Percentiles rank a stretch among this genome's conserved stretches.
phyloP scores from a whole-genome alignment of 1,140 invertebrate genomes.

The Zaprionus gabonicus region DNA sequence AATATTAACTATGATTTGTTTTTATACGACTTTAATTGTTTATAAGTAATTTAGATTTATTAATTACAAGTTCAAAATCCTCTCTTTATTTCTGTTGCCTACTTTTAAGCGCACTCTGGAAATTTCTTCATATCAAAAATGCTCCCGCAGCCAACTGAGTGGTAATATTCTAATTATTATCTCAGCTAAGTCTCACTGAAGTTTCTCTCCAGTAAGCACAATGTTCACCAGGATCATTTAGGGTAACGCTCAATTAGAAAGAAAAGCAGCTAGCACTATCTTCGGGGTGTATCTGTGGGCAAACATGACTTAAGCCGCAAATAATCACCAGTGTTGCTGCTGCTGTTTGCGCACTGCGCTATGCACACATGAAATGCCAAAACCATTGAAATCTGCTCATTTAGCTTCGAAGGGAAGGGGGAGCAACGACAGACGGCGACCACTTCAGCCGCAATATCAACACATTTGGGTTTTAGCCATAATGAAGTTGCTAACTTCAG shows the following conservation, averaged over 20 bases:
- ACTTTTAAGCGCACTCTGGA: not conserved
- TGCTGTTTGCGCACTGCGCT: conserved; percentile 59
- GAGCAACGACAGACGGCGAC: conserved; percentile 13
- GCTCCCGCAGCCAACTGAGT: too few species aligned
- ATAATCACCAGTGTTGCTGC: conserved; percentile 70
- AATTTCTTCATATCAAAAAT: not conserved
- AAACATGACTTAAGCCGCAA: conserved; percentile 67
- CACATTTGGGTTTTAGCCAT: conserved; percentile 82
- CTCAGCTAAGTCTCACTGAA: not conserved
- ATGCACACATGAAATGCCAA: conserved; percentile 37
- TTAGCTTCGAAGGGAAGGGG: conserved; percentile 28
- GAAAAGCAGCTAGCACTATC: not conserved
- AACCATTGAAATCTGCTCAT: conserved; percentile 67
- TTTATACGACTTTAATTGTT: too few species aligned
- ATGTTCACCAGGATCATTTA: not conserved
- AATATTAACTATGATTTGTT: too few species aligned
- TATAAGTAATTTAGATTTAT: too few species aligned
- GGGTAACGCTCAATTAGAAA: not conserved
- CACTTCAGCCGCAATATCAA: conserved; percentile 76
- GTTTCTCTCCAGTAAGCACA: not conserved
- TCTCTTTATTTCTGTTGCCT: not conserved
- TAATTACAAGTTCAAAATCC: too few species aligned
- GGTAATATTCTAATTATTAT: not conserved
- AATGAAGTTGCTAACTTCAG: conserved; percentile 80
- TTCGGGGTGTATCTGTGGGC: conserved; percentile 41